A percentile compares a stretch with the other conserved stretches of the same genome.
Conservation (phyloP, 2,888 invertebrate species). For the Temnothorax rugatulus region DNA sequence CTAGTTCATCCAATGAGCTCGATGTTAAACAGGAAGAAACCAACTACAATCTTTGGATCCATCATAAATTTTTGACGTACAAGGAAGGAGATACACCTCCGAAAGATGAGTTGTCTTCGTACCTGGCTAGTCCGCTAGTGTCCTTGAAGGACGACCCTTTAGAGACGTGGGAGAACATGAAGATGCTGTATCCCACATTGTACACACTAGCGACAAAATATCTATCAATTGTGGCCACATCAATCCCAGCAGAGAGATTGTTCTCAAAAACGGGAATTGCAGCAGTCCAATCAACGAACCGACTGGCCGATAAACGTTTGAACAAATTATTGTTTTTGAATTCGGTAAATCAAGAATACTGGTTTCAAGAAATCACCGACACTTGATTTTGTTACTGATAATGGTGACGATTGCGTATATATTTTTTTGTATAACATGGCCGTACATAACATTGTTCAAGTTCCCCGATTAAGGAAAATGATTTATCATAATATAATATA, state of each 20-base stretch:
- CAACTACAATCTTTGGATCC: background rate
- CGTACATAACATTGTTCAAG: no score
- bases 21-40: background rate
- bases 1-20: background rate
- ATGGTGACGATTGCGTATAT: background rate
- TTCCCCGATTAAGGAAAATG: no score
- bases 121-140: background rate
- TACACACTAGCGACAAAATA: background rate
- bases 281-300: background rate
- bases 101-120: background rate
- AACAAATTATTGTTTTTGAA: constrained; percentile 18
- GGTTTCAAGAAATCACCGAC: background rate
- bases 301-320: background rate
- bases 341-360: background rate
- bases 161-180: background rate
- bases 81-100: background rate
- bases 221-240: background rate
- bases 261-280: background rate
- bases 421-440: no score
- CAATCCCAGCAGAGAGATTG: background rate
- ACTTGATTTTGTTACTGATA: background rate
- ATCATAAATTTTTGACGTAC: background rate
- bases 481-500: no score
- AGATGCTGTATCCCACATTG: background rate
- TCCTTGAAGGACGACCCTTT: background rate